A percentile compares a stretch with the other conserved stretches of the same genome.
Evolutionary conservation across 2,113 vertebrate species (phyloP).

Genomic region (Dinomys branickii): DNA sequence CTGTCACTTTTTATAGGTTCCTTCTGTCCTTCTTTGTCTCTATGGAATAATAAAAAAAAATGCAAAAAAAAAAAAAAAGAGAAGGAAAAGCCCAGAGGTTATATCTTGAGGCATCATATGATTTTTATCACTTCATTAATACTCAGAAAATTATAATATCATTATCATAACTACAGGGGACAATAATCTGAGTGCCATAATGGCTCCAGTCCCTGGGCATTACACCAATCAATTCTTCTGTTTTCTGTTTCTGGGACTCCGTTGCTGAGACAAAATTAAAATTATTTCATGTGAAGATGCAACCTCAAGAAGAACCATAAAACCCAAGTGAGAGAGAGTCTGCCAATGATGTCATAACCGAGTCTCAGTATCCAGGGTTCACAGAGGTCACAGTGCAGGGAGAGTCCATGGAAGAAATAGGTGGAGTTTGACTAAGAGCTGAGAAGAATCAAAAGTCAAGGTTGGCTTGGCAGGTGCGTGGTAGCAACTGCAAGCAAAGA

Average conservation of each 20-base stretch:
- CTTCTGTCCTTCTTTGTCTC: neutral
- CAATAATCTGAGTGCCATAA: constrained; percentile 17
- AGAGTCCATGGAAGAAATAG: neutral
- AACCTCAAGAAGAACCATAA: neutral
- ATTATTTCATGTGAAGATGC: neutral
- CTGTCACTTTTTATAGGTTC: neutral
- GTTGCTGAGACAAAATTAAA: constrained; percentile 40
- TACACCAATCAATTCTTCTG: neutral
- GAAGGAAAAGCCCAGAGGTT: neutral
- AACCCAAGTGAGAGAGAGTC: neutral
- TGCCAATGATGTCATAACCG: neutral
- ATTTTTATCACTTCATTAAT: constrained; percentile 59
- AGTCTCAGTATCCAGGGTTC: neutral
- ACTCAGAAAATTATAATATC: constrained; percentile 51
- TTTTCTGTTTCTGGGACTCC: neutral
- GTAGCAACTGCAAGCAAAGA: fast-evolving
- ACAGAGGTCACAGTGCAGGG: neutral
- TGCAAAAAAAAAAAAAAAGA: neutral
- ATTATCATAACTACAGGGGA: constrained; percentile 58
- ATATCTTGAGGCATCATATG: constrained; percentile 35
- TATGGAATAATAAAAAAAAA: neutral
- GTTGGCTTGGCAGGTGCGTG: neutral
- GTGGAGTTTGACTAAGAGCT: neutral
- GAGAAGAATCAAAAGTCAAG: neutral
- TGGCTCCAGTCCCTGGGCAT: constrained; percentile 14